Evolutionary conservation across 2,888 invertebrate genomes (phyloP), one percentile per base, ranked within the genome.

Genomic region (Nephrocerus scutellatus): DNA sequence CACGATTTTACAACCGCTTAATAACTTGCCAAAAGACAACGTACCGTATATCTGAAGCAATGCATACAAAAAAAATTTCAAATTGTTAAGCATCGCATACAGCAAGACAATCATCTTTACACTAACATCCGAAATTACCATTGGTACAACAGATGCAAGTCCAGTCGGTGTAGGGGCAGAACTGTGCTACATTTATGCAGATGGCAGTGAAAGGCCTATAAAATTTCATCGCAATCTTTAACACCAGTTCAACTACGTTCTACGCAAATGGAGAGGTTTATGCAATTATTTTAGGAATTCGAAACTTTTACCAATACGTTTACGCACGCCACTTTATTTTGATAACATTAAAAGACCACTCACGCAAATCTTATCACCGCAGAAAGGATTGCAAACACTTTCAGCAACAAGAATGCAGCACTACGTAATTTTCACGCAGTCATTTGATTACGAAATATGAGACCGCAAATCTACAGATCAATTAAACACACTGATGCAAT

Each of bases 171-270:
- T 54, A 10, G 52, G 51, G 5, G 52, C 64, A 4, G 60, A 62
- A 6, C 34, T 63, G 12, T 51, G 49, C 4, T 62, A 63, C 32
- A 46, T 46, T 12, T 53, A 46, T 23, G 39, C 41, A 20, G 56
- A 64, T 47, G 58, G 60, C 13, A 39, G 46, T 19, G 61, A 64
- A 44, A 38, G 56, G 23, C 65, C 61, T 7, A 59, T 66, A 19
- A 49, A 52, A 6, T 63, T 52, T 49, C 60, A 2, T 60, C 56
- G 12, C 43, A 39, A 53, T 59, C 43, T 33, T 52, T 52, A n/a
- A n/a, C n/a, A n/a, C n/a, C n/a, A n/a, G n/a, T n/a, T n/a, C n/a
- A n/a, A n/a, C n/a, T n/a, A n/a, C n/a, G n/a, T n/a, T n/a, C n/a
- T n/a, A n/a, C n/a, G n/a, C n/a, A n/a, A n/a, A n/a, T n/a, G n/a